Conservation (phyloP, 2,113 vertebrate species). For the Trichechus manatus region DNA sequence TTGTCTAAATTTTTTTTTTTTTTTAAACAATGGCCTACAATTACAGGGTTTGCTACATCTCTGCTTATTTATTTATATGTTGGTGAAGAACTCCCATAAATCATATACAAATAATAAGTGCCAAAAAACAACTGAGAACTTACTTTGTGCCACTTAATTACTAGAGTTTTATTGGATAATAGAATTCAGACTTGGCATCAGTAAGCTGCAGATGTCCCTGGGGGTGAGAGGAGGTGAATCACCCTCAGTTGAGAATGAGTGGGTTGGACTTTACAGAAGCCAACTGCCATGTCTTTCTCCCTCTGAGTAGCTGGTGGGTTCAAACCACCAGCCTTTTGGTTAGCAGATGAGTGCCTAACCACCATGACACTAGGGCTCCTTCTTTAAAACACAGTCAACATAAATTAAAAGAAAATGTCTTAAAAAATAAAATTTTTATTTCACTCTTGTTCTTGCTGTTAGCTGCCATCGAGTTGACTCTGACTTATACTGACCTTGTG, state of each 20-base stretch:
- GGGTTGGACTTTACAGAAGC: no score
- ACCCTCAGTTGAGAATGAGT: accelerated
- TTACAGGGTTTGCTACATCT: accelerated
- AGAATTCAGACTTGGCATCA: neutral
- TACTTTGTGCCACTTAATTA: accelerated
- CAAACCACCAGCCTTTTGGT: no score
- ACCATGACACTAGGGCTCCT: no score
- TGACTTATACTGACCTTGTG: no score
- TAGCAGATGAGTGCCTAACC: no score
- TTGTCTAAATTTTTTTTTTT: neutral
- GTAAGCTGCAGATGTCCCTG: accelerated
- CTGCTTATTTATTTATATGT: no score
- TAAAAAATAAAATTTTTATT: neutral
- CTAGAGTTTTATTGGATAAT: accelerated
- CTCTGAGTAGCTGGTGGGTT: no score
- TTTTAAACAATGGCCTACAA: neutral
- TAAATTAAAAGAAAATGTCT: neutral
- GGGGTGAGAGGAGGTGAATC: neutral
- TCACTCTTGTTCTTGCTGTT: neutral
- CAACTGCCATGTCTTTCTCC: no score
- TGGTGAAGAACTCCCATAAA: neutral
- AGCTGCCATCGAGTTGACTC: no score
- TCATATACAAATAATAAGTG: neutral
- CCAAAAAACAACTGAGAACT: accelerated
- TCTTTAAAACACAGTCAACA: neutral